A percentile compares a stretch with the other conserved stretches of the same genome.
phyloP scores from a whole-genome alignment of 2,113 vertebrate species.

The Tretioscincus oriximinensis region DNA sequence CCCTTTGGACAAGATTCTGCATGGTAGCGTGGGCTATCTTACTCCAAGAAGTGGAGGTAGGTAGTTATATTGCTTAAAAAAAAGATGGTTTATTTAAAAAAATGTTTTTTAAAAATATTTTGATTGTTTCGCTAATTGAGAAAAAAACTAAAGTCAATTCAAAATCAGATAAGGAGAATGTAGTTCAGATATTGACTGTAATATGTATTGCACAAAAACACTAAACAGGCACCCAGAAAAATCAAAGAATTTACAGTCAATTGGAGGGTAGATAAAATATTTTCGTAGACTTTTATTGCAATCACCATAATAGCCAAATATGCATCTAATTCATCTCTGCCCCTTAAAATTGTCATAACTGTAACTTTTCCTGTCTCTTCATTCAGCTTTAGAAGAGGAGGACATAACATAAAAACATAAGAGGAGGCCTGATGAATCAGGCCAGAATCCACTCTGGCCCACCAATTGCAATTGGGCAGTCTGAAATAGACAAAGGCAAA shows the following conservation, averaged over 20 bases:
- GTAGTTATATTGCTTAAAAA: background rate
- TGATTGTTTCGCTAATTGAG: too few species aligned
- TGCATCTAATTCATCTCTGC: background rate
- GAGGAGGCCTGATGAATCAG: too few species aligned
- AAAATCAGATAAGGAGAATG: background rate
- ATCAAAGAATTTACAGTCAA: background rate
- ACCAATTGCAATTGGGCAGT: too few species aligned
- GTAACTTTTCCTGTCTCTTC: too few species aligned
- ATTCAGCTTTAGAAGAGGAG: too few species aligned
- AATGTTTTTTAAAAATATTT: background rate
- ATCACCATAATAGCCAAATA: background rate
- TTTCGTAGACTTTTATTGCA: background rate
- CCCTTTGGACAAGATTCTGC: constrained; percentile 92
- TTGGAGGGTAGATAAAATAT: background rate
- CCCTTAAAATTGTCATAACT: too few species aligned
- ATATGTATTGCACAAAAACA: too few species aligned
- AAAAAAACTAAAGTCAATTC: background rate
- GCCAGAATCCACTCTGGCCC: too few species aligned
- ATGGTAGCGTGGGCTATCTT: constrained; percentile 90
- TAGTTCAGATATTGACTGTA: background rate
- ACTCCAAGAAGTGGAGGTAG: constrained; percentile 91
- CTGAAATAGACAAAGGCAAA: too few species aligned
- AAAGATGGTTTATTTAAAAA: background rate
- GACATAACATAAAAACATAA: too few species aligned
- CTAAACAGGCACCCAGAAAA: background rate